Evolutionary conservation across 1,140 invertebrate genomes (phyloP).

Genomic region (Sycobia sp.): DNA sequence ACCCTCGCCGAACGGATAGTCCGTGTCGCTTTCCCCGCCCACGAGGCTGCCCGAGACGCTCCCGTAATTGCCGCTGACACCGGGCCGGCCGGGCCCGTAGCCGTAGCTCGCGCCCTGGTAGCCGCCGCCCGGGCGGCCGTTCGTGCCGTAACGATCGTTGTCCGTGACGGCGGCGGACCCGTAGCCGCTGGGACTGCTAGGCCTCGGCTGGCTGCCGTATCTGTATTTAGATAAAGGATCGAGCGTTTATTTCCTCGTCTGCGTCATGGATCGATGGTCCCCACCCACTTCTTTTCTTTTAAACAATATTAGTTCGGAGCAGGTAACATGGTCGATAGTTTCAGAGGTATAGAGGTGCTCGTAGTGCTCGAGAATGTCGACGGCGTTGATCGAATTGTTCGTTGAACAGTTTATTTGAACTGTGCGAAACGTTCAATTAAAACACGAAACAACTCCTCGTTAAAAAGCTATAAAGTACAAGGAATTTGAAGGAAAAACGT

Average conservation of each 20-base stretch:
- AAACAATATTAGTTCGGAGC: background rate
- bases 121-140: constrained; percentile 10
- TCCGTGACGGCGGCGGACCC: background rate
- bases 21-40: background rate
- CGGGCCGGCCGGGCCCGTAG: constrained; percentile 11
- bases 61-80: constrained; percentile 5
- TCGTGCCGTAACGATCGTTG: constrained; percentile 11
- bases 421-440: too few species aligned
- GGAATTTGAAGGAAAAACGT: too few species aligned
- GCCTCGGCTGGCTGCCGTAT: background rate
- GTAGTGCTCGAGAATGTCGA: too few species aligned
- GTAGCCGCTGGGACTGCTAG: too few species aligned
- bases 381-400: too few species aligned
- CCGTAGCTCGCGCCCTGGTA: constrained; percentile 19
- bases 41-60: background rate
- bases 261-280: too few species aligned
- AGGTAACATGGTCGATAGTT: too few species aligned
- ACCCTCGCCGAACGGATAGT: constrained; percentile 19
- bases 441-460: too few species aligned
- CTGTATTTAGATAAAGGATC: background rate
- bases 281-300: too few species aligned
- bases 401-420: too few species aligned
- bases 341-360: too few species aligned
- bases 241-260: background rate
- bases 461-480: too few species aligned